phyloP scores from a whole-genome alignment of 2,113 vertebrate species.

The Xenus cinereus region DNA sequence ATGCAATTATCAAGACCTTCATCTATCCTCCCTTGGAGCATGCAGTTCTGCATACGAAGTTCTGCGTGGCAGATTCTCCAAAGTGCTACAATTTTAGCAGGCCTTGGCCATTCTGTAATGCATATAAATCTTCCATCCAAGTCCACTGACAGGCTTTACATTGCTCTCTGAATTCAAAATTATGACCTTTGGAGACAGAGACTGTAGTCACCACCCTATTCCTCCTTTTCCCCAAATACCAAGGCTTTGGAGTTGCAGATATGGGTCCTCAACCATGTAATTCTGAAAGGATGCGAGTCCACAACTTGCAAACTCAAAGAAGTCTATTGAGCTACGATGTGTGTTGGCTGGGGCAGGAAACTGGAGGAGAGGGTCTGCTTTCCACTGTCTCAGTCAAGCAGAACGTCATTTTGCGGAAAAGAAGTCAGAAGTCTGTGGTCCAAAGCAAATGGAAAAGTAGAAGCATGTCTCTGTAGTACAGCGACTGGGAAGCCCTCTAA shows the following conservation, averaged over 20 bases:
- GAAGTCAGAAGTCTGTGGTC: neutral
- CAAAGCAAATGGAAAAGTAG: slow-evolving; percentile 15
- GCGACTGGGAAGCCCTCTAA: neutral
- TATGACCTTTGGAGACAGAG: neutral
- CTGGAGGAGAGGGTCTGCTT: neutral
- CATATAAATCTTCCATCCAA: neutral
- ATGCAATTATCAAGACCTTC: neutral
- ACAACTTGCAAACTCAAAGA: neutral
- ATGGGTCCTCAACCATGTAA: neutral
- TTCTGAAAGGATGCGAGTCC: neutral
- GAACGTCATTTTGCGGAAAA: neutral
- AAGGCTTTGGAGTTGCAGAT: neutral
- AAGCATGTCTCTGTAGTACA: neutral
- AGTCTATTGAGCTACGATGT: neutral
- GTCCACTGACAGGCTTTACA: neutral
- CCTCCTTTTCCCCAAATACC: neutral
- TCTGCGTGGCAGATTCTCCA: neutral
- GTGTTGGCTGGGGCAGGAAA: neutral
- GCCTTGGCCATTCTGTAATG: neutral
- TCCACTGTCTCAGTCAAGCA: neutral
- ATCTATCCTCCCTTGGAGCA: neutral
- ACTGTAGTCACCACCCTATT: neutral
- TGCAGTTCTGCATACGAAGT: neutral
- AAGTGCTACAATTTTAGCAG: neutral
- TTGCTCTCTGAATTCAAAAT: neutral